Evolutionary conservation across 37 sponge, comb jelly and placozoan genomes (phyloP).

Genomic region (Crambe crambe): DNA sequence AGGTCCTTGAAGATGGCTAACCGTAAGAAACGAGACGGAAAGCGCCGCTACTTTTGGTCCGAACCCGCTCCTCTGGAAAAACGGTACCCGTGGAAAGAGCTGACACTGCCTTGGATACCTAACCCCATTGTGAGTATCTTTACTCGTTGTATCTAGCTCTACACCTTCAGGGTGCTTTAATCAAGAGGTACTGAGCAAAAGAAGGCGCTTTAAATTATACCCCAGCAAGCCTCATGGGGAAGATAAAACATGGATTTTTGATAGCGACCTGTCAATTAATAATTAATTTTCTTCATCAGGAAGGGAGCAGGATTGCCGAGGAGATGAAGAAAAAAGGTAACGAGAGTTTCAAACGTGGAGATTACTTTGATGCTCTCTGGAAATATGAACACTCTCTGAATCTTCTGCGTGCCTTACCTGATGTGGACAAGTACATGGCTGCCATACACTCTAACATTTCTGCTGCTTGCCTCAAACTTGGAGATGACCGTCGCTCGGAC

Average conservation of each 20-base stretch:
- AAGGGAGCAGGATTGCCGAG: background rate
- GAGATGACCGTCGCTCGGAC: background rate
- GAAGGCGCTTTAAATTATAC: too few relatives aligned
- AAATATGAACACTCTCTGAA: conserved; percentile 41
- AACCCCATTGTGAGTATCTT: background rate
- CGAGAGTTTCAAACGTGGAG: conserved; percentile 10
- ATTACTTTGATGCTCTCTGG: conserved; percentile 45
- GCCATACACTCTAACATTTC: conserved; percentile 12
- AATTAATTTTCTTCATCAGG: too few relatives aligned
- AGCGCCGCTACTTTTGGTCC: background rate
- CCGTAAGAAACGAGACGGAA: background rate
- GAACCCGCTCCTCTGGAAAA: background rate
- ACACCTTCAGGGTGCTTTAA: too few relatives aligned
- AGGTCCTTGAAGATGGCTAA: background rate
- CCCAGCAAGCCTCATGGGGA: too few relatives aligned
- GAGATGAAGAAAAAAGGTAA: conserved; percentile 30
- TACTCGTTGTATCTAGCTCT: too few relatives aligned
- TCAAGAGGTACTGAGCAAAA: too few relatives aligned
- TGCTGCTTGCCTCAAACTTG: conserved; percentile 29
- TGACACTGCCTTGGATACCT: background rate
- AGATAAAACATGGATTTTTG: too few relatives aligned
- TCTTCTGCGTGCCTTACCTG: background rate
- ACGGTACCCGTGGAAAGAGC: conserved; percentile 3
- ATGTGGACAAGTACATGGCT: background rate
- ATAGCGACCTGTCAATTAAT: too few relatives aligned